Conservation (phyloP, 2,113 vertebrate genomes). For the Merops nubicus region DNA sequence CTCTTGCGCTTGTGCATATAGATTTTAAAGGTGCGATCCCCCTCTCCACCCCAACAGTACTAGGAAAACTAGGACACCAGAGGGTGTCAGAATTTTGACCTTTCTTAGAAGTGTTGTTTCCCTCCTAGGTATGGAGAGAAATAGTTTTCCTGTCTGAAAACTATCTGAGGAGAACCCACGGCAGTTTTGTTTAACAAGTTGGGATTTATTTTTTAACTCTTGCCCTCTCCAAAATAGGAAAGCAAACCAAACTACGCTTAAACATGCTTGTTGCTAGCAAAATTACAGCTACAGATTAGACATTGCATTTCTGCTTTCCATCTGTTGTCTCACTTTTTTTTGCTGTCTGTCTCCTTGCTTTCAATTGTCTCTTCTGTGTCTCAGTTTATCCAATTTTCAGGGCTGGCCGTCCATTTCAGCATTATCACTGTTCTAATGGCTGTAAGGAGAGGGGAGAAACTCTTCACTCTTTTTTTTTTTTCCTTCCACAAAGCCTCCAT, state of each 20-base stretch:
- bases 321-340: slow-evolving; percentile 48
- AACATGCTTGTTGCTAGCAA: background rate
- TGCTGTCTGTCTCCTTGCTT: slow-evolving; percentile 35
- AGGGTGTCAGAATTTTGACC: background rate
- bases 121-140: background rate
- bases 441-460: slow-evolving; percentile 1
- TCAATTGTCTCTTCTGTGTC: slow-evolving; percentile 38
- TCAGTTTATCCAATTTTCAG: slow-evolving; percentile 38
- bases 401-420: slow-evolving; percentile 4
- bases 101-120: background rate
- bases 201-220: background rate
- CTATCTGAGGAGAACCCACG: background rate
- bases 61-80: background rate
- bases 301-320: slow-evolving; percentile 29
- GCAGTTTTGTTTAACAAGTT: background rate
- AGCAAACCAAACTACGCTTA: background rate
- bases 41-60: background rate
- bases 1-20: background rate
- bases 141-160: background rate
- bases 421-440: slow-evolving; percentile 16
- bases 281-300: slow-evolving; percentile 37
- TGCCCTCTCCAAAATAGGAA: background rate
- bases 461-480: background rate
- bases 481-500: background rate
- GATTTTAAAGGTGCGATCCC: background rate